These are phyloP conservation scores for Xiphophorus maculatus DNA, from an alignment of 2,113 vertebrate species.

Conservation along the genomic window DNA sequence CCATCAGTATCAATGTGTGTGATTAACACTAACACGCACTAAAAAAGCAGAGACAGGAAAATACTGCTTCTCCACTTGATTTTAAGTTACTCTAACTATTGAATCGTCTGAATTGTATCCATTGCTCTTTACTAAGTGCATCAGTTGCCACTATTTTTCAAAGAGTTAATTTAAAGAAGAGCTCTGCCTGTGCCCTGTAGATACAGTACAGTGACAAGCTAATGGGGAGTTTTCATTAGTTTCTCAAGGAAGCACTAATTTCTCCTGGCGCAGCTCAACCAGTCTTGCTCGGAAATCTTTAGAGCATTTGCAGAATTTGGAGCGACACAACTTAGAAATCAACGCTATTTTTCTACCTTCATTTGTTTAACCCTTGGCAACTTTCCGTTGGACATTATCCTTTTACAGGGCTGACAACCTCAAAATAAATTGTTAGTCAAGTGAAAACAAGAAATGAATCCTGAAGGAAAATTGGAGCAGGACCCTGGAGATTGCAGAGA, in stretches of 20 bases:
- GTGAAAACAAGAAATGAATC: background rate
- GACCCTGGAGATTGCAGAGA: background rate
- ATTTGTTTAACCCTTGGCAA: background rate
- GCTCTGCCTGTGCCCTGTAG: background rate
- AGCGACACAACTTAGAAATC: background rate
- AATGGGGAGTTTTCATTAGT: constrained; percentile 22
- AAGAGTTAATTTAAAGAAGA: constrained; percentile 9
- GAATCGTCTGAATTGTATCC: constrained; percentile 13
- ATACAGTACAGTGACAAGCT: constrained; percentile 6
- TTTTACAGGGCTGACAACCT: background rate
- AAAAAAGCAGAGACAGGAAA: background rate
- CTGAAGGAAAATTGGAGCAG: background rate
- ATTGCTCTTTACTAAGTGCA: background rate
- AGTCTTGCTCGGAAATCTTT: background rate
- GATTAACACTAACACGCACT: background rate
- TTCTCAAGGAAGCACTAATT: background rate
- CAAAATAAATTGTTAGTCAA: constrained; percentile 8
- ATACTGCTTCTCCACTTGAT: background rate
- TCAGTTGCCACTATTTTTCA: constrained; percentile 7
- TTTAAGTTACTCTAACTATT: background rate
- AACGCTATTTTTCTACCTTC: background rate
- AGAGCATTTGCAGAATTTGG: background rate
- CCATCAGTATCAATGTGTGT: background rate
- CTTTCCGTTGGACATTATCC: constrained; percentile 1
- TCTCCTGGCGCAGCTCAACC: background rate